Evolutionary conservation across 2,888 invertebrate species (phyloP).

Genomic region (Scrobipalpa costella): DNA sequence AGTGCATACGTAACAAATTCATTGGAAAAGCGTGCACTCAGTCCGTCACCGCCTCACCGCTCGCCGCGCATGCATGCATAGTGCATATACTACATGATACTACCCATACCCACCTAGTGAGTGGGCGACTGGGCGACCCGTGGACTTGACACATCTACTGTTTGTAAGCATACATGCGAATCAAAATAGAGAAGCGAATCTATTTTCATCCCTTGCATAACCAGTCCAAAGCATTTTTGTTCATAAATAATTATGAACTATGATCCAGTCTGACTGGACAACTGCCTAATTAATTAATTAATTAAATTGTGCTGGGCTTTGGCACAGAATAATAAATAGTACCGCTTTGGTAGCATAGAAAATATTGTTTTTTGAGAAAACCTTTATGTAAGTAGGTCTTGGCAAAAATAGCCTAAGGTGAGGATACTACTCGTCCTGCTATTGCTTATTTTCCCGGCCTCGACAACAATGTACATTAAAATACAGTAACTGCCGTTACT

Average conservation of each 20-base stretch:
- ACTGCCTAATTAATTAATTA: not conserved
- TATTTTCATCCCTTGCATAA: slow-evolving; percentile 12
- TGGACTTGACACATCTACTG: slow-evolving; percentile 28
- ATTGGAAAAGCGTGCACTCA: slow-evolving; percentile 12
- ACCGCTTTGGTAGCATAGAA: too few relatives aligned
- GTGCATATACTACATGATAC: too few relatives aligned
- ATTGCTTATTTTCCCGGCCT: too few relatives aligned
- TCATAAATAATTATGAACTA: not conserved
- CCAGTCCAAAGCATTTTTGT: not conserved
- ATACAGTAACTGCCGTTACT: not conserved
- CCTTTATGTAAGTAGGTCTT: too few relatives aligned
- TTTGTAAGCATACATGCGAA: slow-evolving; percentile 9
- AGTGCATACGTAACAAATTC: slow-evolving; percentile 1
- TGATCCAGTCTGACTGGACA: not conserved
- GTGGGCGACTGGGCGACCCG: slow-evolving; percentile 26
- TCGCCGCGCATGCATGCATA: too few relatives aligned
- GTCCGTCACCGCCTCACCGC: too few relatives aligned
- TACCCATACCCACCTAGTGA: too few relatives aligned
- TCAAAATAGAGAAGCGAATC: slow-evolving; percentile 15
- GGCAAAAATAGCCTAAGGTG: too few relatives aligned
- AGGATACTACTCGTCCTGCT: too few relatives aligned
- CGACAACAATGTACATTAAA: too few relatives aligned
- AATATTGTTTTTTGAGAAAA: too few relatives aligned
- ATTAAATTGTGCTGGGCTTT: not conserved
- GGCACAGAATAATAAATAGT: too few relatives aligned